Conservation (phyloP, 2,113 vertebrate species). For the Cacatua alba region DNA sequence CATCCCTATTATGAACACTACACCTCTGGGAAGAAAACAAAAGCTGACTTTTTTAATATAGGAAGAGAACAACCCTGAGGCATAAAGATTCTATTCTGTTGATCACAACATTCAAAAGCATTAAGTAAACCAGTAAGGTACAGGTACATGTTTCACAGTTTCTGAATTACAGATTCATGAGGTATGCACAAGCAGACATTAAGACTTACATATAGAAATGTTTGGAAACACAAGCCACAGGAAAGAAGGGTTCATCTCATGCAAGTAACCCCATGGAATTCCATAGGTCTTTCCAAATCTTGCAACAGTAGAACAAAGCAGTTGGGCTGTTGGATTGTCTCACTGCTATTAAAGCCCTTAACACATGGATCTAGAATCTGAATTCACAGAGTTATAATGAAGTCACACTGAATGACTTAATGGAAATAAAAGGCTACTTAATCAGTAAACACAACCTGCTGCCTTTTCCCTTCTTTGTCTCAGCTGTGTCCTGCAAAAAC, state of each 20-base stretch:
- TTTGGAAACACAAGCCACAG: not conserved
- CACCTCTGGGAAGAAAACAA: not conserved
- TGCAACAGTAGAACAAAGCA: not conserved
- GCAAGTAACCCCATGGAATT: not conserved
- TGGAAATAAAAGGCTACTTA: not conserved
- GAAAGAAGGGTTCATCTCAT: not conserved
- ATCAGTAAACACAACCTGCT: not conserved
- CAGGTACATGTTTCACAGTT: slow-evolving; percentile 5
- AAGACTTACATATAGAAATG: not conserved
- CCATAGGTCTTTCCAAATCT: not conserved
- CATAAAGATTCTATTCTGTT: not conserved
- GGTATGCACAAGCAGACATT: not conserved
- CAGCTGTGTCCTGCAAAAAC: not conserved
- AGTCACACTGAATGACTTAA: not conserved
- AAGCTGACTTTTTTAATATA: not conserved
- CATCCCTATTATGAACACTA: not conserved
- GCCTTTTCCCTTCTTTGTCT: not conserved
- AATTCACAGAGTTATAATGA: not conserved
- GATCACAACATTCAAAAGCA: not conserved
- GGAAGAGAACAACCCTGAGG: not conserved
- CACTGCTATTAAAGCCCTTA: not conserved
- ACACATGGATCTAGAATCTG: not conserved
- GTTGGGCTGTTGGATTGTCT: not conserved
- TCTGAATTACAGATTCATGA: not conserved
- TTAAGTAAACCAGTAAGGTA: not conserved